phyloP scores from a whole-genome alignment of 2,888 invertebrate species.

The Blomia tropicalis region DNA sequence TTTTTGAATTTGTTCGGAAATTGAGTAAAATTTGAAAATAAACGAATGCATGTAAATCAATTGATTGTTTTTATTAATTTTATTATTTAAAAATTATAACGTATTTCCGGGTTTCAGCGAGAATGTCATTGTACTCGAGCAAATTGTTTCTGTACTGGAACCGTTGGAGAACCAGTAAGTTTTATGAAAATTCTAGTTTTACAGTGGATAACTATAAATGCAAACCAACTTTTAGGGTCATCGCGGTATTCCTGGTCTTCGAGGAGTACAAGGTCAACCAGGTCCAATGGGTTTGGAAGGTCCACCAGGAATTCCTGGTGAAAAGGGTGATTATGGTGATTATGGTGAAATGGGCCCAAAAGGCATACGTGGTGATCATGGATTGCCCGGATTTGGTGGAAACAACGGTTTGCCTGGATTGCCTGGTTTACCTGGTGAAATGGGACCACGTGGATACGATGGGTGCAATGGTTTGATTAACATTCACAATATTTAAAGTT shows the following conservation, averaged over 20 bases:
- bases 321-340: not conserved
- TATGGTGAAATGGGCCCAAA: not conserved
- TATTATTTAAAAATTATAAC: too few relatives aligned
- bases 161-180: not conserved
- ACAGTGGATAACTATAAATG: not conserved
- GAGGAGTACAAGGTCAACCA: slow-evolving; percentile 4
- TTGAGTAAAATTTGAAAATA: too few relatives aligned
- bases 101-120: too few relatives aligned
- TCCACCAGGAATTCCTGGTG: not conserved
- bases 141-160: not conserved
- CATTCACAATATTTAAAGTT: not conserved
- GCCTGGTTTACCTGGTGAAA: slow-evolving; percentile 21
- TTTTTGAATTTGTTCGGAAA: too few relatives aligned
- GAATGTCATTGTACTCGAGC: not conserved
- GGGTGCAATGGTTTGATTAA: not conserved
- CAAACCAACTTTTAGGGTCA: not conserved
- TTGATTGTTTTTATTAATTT: too few relatives aligned
- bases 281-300: not conserved
- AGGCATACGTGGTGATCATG: not conserved
- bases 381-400: not conserved
- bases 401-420: not conserved
- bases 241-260: not conserved
- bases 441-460: slow-evolving; percentile 14
- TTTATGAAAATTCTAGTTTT: too few relatives aligned
- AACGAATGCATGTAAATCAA: too few relatives aligned